These are phyloP conservation scores for Notamacropus eugenii DNA, from an alignment of 2,797 vertebrate species.

Conservation along the genomic window DNA sequence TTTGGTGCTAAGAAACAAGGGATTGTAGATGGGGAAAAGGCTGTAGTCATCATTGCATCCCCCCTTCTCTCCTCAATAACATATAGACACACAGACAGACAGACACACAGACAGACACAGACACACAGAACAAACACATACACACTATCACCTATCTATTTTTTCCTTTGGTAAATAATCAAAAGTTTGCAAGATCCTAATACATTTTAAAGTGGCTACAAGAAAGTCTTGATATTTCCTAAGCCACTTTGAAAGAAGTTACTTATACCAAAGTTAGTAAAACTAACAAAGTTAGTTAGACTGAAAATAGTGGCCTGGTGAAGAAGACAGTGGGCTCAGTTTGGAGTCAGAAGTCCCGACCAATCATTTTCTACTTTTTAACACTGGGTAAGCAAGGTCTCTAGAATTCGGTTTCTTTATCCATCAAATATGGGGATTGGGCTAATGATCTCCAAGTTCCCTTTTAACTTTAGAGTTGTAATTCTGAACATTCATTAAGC, in stretches of 20 bases:
- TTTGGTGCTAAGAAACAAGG: not conserved
- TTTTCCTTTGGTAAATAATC: not conserved
- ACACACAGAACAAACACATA: not conserved
- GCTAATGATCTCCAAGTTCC: not conserved
- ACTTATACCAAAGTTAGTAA: not conserved
- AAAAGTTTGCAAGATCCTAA: slow-evolving; percentile 43
- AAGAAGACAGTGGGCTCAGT: not conserved
- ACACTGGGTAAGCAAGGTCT: not conserved
- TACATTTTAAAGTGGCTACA: slow-evolving; percentile 7
- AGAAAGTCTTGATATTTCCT: slow-evolving; percentile 13
- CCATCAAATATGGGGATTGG: not conserved
- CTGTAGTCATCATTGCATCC: not conserved
- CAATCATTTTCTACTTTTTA: not conserved
- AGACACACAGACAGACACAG: not conserved
- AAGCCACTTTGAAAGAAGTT: not conserved
- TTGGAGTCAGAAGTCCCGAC: not conserved
- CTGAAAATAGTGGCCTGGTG: not conserved
- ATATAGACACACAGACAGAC: not conserved
- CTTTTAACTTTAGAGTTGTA: not conserved
- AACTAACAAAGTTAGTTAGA: too few relatives aligned
- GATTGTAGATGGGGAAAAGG: not conserved
- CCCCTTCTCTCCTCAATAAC: slow-evolving; percentile 11
- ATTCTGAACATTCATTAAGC: not conserved
- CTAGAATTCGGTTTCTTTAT: not conserved
- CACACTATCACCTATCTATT: not conserved